Percentiles rank a stretch among this genome's conserved stretches.
These are phyloP conservation scores for Cyrtodaria siliqua DNA, from an alignment of 2,888 invertebrate genomes.

Conservation along the genomic window DNA sequence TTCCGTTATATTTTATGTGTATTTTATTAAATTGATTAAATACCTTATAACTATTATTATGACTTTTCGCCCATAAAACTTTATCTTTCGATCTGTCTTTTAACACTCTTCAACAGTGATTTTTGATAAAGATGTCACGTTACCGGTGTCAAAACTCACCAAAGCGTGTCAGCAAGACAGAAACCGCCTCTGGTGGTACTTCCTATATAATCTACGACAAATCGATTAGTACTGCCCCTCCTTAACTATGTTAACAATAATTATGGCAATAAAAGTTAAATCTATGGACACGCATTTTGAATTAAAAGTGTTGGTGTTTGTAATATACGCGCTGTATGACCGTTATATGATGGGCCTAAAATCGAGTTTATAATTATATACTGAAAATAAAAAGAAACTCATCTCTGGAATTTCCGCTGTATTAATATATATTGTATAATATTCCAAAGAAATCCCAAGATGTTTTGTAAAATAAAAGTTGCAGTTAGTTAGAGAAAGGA, in stretches of 20 bases:
- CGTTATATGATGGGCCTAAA: too few species aligned
- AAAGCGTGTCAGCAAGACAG: conserved; percentile 35
- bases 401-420: too few species aligned
- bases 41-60: not conserved
- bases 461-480: too few species aligned
- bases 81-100: not conserved
- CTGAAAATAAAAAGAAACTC: too few species aligned
- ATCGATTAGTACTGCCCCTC: conserved; percentile 18
- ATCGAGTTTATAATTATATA: too few species aligned
- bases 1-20: conserved; percentile 1
- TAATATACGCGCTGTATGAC: too few species aligned
- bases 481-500: too few species aligned
- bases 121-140: conserved; percentile 46
- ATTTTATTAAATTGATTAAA: conserved; percentile 1
- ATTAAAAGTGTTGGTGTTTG: too few species aligned
- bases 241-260: conserved; percentile 51
- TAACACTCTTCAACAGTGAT: conserved; percentile 18
- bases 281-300: too few species aligned
- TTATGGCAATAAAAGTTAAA: conserved; percentile 26
- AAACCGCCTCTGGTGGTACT: conserved; percentile 7
- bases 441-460: too few species aligned
- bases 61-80: not conserved
- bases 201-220: not conserved
- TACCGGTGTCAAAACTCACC: conserved; percentile 31
- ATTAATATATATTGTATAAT: too few species aligned